Conservation (phyloP, 2,113 vertebrate genomes). For the Microtus montanus region DNA sequence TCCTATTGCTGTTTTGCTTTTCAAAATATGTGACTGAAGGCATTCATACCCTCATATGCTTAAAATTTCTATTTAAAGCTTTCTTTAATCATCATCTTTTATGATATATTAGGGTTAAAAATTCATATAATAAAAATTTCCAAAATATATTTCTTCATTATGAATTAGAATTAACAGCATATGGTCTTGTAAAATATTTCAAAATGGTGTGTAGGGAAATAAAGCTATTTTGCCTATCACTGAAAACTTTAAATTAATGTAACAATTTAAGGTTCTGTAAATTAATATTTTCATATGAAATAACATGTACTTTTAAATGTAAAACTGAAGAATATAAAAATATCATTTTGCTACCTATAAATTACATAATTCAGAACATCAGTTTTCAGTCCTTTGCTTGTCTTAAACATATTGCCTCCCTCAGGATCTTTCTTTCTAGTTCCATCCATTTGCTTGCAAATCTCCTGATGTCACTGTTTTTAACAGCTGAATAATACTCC, state of each 20-base stretch:
- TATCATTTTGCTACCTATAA: neutral
- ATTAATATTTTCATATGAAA: neutral
- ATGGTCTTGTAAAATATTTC: neutral
- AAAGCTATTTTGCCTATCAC: neutral
- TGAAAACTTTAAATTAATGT: constrained; percentile 20
- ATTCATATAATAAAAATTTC: neutral
- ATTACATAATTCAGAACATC: neutral
- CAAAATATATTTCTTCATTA: neutral
- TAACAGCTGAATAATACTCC: neutral
- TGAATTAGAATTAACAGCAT: neutral
- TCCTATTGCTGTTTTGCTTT: neutral
- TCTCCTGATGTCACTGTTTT: neutral
- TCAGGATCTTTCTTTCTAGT: neutral
- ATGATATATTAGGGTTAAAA: neutral
- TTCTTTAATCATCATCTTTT: neutral
- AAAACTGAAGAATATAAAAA: neutral
- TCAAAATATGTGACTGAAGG: neutral
- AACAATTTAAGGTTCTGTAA: neutral
- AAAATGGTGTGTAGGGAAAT: neutral
- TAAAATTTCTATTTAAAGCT: neutral
- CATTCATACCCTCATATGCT: neutral
- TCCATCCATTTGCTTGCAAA: neutral
- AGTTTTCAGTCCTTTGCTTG: neutral
- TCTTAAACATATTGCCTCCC: neutral
- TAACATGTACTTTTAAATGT: neutral